Base-by-base conservation (phyloP, 1,140 invertebrate species). In the Bombus breviceps region DNA sequence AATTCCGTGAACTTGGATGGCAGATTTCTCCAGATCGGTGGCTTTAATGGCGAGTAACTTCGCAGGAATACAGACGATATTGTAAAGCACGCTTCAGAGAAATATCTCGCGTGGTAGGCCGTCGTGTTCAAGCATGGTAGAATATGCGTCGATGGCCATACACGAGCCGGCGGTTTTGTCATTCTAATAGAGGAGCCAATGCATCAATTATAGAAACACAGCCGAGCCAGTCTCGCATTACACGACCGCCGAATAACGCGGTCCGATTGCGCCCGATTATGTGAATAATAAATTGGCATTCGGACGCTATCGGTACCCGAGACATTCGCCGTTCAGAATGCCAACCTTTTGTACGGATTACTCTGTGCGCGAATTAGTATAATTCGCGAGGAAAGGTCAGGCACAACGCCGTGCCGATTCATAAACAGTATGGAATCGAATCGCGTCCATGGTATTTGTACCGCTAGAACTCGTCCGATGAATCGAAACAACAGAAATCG, bases 171-270 rank as follows among this genome's bases (percentile, higher is more conserved):
- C 88, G 92, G 90, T 94, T 93, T 93, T 92, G 91, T 92, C 91
- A 93, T 93, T 93, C 92, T 94, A 93, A 93, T 93, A 92, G 91
- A 82, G 86, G 81, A 86, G 84, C 81, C 91, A 90, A 94, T 93
- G 90, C 92, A 94, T 94, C 93, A 94, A 94, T 94, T 93, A 94
- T 93, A 92, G 92, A 93, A 92, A 93, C 93, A 92, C 88, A 90
- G 87, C 85, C 83, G 77, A 86, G n/a, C 72, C 82, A 77, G 75
- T 74, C 78, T 88, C 88, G 88, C 86, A 91, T 92, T 92, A 91
- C 92, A 92, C 82, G 89, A 81, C 66, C 85, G 76, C 68, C 90
- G 91, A 92, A 92, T 92, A 92, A 93, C 91, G 92, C 89, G 79
- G 74, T 64, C 86, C 91, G 90, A 93, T 94, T 91, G 91, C 87